Evolutionary conservation across 2,888 invertebrate species (phyloP), one percentile per base, ranked within the genome.

Genomic region (Rotaria magnacalcarata): DNA sequence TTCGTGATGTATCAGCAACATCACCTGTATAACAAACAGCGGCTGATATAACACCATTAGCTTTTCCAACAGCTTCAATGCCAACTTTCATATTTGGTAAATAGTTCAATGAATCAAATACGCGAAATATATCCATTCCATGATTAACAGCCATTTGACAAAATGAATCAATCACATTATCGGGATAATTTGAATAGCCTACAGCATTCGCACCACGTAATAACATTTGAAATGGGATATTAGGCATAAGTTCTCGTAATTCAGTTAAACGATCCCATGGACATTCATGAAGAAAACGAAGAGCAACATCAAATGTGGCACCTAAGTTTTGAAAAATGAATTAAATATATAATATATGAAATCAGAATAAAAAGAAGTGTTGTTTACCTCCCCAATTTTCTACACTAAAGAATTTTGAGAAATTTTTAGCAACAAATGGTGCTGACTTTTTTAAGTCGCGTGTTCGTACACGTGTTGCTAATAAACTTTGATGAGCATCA

Each of bases 191-290:
- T 2, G 98, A 98, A 91, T 99, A 99, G 0, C 99, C 99, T 54
- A 99, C 98, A 67, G 97, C 98, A 92, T 98, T 99, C 84, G 99
- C 98, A 5, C 99, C 99, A 87, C 99, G 93, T 87, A 99, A 92
- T 88, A 99, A 92, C 97, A 99, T 99, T 92, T 99, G 99, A 94
- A 99, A 99, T 43, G 99, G 99, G 90, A 99, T 96, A 92, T 98
- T 97, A 6, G 92, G 92, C 80, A 92, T 90, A 88, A 94, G 90
- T 88, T 94, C 94, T 24, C 99, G 93, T 95, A 99, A 96, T 88
- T 95, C 94, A 89, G 95, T 95, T 88, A 99, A 92, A 75, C 99
- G 93, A 90, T 99, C 97, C 99, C 99, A 99, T 0, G 99, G 99
- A 89, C 98, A 98, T 91, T 99, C 99, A 92, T 98, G 97, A 10